A percentile compares a stretch with the other conserved stretches of the same genome.
These are phyloP conservation scores for Moxostoma hubbsi DNA, from an alignment of 2,797 vertebrate species.

Conservation along the genomic window DNA sequence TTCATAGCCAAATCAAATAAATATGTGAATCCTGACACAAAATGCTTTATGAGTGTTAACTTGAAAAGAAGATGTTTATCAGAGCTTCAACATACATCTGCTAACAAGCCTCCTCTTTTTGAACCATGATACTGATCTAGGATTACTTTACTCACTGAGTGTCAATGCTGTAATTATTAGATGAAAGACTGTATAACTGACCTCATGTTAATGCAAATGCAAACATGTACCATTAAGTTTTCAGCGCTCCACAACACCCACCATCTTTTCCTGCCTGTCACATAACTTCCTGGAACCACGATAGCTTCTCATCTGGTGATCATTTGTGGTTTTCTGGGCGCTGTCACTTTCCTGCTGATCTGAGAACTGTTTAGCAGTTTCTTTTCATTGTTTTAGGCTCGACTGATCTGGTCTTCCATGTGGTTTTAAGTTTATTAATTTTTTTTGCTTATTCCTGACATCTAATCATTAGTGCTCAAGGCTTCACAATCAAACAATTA, in stretches of 20 bases:
- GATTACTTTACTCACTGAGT: background rate
- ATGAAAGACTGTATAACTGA: background rate
- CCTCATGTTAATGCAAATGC: background rate
- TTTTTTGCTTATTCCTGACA: background rate
- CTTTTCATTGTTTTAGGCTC: slow-evolving; percentile 9
- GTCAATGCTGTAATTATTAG: background rate
- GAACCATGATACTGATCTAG: background rate
- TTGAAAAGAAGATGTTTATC: slow-evolving; percentile 1
- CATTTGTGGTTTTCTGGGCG: slow-evolving; percentile 65
- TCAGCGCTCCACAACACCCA: slow-evolving; percentile 27
- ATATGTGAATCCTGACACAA: background rate
- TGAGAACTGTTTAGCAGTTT: slow-evolving; percentile 44
- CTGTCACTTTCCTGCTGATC: slow-evolving; percentile 13
- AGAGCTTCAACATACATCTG: background rate
- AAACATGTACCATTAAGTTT: slow-evolving; percentile 32
- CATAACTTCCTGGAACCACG: slow-evolving; percentile 62
- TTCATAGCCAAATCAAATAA: slow-evolving; percentile 6
- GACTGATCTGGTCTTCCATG: background rate
- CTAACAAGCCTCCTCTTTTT: background rate
- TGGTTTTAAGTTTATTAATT: background rate
- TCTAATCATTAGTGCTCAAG: background rate
- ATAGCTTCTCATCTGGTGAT: slow-evolving; percentile 63
- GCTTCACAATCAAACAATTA: background rate
- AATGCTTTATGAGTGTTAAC: background rate
- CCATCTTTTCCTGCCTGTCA: slow-evolving; percentile 69